Evolutionary conservation across 1,140 invertebrate species (phyloP).

Genomic region (Zelostemma sp.): DNA sequence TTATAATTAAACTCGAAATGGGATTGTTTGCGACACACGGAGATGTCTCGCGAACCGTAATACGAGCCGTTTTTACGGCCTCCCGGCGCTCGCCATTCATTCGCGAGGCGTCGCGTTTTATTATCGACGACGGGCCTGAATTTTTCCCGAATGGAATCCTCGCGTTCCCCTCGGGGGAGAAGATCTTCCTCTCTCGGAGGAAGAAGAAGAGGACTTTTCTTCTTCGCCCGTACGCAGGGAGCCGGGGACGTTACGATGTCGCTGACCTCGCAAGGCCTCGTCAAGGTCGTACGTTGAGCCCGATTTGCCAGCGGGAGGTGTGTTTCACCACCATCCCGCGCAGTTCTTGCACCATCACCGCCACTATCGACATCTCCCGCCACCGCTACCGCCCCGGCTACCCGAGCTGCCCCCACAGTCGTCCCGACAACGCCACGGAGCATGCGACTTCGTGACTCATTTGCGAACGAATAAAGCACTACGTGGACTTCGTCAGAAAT

Average conservation of each 20-base stretch:
- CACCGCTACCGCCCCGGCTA: conserved; percentile 34
- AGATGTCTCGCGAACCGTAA: too few relatives aligned
- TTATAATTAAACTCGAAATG: too few relatives aligned
- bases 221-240: conserved; percentile 24
- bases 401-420: conserved; percentile 16
- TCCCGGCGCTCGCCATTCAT: too few relatives aligned
- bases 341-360: conserved; percentile 44
- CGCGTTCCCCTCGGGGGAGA: conserved; percentile 45
- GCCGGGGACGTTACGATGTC: conserved; percentile 62
- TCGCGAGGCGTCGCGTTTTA: too few relatives aligned
- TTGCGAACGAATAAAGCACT: conserved; percentile 46
- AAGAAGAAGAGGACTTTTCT: conserved; percentile 23
- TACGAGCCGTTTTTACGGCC: too few relatives aligned
- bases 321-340: conserved; percentile 53
- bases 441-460: conserved; percentile 62
- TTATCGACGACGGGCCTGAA: too few relatives aligned
- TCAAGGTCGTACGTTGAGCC: conserved; percentile 69
- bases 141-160: too few relatives aligned
- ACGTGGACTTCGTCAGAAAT: conserved; percentile 8
- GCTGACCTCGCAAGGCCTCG: conserved; percentile 67
- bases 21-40: too few relatives aligned
- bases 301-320: conserved; percentile 57
- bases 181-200: too few relatives aligned
- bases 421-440: conserved; percentile 23
- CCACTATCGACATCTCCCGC: conserved; percentile 44